These are phyloP conservation scores for Didymodactylos carnosus DNA, from an alignment of 2,888 invertebrate species.

Conservation along the genomic window DNA sequence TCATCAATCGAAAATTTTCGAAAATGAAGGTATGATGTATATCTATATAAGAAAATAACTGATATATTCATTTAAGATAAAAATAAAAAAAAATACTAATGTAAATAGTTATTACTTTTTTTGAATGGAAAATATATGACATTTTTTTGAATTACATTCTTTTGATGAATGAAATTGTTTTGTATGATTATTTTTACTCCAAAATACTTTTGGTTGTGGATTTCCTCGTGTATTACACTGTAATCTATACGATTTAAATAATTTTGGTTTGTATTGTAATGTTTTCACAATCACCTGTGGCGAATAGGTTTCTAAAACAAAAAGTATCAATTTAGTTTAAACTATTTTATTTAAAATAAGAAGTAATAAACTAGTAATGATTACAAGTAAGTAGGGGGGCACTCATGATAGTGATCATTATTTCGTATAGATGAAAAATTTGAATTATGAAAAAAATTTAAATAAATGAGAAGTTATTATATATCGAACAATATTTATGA, in stretches of 20 bases:
- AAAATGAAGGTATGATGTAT: not conserved
- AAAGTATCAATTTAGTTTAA: not conserved
- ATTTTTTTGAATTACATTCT: not conserved
- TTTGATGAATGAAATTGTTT: not conserved
- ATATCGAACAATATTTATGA: too few species aligned
- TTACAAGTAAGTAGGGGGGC: too few species aligned
- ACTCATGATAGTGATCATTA: too few species aligned
- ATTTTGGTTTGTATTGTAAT: not conserved
- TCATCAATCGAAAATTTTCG: not conserved
- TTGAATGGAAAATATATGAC: not conserved
- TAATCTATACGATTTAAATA: not conserved
- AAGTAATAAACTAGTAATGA: too few species aligned
- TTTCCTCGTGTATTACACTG: not conserved
- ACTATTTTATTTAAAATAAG: too few species aligned
- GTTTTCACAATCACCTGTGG: not conserved
- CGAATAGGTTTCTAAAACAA: not conserved
- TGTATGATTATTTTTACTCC: not conserved
- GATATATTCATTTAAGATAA: too few species aligned
- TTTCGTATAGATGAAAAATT: too few species aligned
- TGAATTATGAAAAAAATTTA: too few species aligned
- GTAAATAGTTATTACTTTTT: too few species aligned
- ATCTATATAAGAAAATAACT: not conserved
- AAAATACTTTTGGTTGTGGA: not conserved
- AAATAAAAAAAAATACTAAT: too few species aligned
- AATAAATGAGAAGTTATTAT: too few species aligned